Conservation (phyloP, 2,113 vertebrate genomes). For the Daboia siamensis region DNA sequence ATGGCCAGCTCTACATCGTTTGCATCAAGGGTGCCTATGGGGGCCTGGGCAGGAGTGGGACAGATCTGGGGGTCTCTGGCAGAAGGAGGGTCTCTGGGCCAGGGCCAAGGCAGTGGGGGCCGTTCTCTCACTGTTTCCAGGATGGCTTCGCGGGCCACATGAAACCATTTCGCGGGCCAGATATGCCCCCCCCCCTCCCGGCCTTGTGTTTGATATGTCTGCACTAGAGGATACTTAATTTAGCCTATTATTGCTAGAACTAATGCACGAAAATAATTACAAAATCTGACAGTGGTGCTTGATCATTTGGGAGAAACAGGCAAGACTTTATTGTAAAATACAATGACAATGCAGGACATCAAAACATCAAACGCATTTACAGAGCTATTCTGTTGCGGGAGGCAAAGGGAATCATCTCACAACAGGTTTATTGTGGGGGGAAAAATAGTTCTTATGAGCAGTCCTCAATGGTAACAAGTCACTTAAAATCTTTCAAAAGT, state of each 20-base stretch:
- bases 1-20: too few species aligned
- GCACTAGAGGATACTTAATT: background rate
- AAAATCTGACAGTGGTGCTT: background rate
- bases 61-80: too few species aligned
- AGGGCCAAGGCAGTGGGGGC: too few species aligned
- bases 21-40: too few species aligned
- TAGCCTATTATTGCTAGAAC: background rate
- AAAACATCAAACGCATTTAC: fast-evolving
- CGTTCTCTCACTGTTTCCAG: too few species aligned
- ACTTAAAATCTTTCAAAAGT: slow-evolving; percentile 6
- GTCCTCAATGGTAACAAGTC: slow-evolving; percentile 17
- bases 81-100: too few species aligned
- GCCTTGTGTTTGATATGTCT: too few species aligned
- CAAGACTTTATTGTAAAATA: slow-evolving; percentile 61
- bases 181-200: too few species aligned
- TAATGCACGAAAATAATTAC: background rate
- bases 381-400: background rate
- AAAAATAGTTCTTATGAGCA: background rate
- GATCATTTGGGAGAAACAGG: background rate
- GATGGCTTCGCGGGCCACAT: too few species aligned
- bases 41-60: too few species aligned
- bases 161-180: too few species aligned
- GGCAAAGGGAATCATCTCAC: slow-evolving; percentile 10
- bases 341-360: slow-evolving; percentile 36
- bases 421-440: background rate